These are phyloP conservation scores for Calidris pygmaea DNA, from an alignment of 2,113 vertebrate genomes.

Conservation along the genomic window DNA sequence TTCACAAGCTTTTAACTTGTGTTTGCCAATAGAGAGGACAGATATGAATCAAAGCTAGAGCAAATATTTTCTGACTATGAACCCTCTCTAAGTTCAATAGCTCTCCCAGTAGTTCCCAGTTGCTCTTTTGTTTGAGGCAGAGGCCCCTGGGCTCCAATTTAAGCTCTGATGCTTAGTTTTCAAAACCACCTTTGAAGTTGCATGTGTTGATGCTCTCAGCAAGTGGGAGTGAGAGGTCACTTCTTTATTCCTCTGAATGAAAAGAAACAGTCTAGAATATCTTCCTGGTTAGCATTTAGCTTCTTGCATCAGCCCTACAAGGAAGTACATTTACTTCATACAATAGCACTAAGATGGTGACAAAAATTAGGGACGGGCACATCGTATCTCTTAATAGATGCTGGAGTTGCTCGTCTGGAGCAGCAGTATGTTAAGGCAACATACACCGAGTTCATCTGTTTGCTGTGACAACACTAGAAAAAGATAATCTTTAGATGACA, in stretches of 20 bases:
- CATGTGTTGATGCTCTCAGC: conserved; percentile 10
- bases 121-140: conserved; percentile 17
- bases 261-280: neutral
- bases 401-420: neutral
- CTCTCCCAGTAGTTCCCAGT: neutral
- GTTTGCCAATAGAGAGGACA: neutral
- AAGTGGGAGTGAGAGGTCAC: conserved; percentile 18
- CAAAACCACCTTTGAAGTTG: conserved; percentile 11
- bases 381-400: neutral
- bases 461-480: neutral
- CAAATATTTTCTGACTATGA: conserved; percentile 28
- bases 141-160: conserved; percentile 1
- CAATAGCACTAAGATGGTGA: neutral
- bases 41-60: conserved; percentile 9
- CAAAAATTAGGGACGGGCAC: neutral
- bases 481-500: neutral
- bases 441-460: neutral
- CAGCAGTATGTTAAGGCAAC: neutral
- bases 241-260: neutral
- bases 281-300: neutral
- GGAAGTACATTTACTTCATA: neutral
- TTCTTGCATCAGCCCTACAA: neutral
- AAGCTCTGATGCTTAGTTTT: neutral
- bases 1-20: neutral
- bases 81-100: neutral